Conservation (phyloP, 2,113 vertebrate species). For the Hirundichthys speculiger region DNA sequence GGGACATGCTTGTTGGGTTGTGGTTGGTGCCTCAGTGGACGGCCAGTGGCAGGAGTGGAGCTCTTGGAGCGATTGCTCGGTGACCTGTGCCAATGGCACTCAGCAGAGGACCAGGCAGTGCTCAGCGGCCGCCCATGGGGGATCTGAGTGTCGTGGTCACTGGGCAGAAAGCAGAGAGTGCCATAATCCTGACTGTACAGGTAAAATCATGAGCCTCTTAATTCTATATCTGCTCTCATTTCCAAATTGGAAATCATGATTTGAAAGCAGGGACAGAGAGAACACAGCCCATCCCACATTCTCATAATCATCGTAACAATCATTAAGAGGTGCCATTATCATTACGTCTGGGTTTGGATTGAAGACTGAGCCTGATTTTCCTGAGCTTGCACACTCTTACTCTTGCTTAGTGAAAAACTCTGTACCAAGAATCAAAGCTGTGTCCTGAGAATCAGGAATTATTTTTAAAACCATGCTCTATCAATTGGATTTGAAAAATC, state of each 20-base stretch:
- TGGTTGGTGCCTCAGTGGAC: slow-evolving; percentile 87
- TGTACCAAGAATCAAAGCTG: slow-evolving; percentile 27
- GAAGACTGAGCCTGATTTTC: slow-evolving; percentile 11
- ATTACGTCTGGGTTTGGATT: neutral
- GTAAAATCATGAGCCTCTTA: slow-evolving; percentile 80
- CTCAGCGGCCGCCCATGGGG: slow-evolving; percentile 93
- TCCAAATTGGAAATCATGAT: slow-evolving; percentile 56
- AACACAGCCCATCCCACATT: neutral
- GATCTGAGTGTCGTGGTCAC: slow-evolving; percentile 95
- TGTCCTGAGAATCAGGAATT: slow-evolving; percentile 47
- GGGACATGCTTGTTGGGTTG: slow-evolving; percentile 69
- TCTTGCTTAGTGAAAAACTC: slow-evolving; percentile 11
- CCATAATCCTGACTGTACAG: slow-evolving; percentile 94
- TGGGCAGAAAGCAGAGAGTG: slow-evolving; percentile 98
- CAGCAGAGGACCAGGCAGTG: slow-evolving; percentile 97
- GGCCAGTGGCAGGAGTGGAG: slow-evolving; percentile 99
- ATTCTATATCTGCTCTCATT: slow-evolving; percentile 58
- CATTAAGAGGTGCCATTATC: neutral
- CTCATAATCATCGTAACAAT: slow-evolving; percentile 12
- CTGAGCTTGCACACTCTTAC: slow-evolving; percentile 18
- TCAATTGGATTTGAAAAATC: slow-evolving; percentile 75
- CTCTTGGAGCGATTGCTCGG: slow-evolving; percentile 96
- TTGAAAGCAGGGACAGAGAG: slow-evolving; percentile 28
- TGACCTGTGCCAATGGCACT: slow-evolving; percentile 97
- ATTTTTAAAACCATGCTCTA: slow-evolving; percentile 58